Conservation (phyloP, 2,888 invertebrate species). For the Acanthosepion lycidas region DNA sequence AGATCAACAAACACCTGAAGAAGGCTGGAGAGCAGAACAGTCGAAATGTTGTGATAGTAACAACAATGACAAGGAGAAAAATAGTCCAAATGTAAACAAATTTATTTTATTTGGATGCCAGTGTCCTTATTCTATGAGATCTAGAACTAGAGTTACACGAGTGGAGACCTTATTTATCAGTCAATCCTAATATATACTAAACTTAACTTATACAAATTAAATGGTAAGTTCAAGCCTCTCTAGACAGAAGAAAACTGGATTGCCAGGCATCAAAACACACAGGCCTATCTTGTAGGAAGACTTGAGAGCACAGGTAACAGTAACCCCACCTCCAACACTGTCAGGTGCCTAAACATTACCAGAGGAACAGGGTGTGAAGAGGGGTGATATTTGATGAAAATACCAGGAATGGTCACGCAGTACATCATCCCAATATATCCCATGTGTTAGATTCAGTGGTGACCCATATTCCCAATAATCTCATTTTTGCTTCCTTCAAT, state of each 20-base stretch:
- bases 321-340: background rate
- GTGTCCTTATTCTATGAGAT: too few species aligned
- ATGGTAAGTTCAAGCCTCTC: background rate
- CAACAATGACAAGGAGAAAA: too few species aligned
- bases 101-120: too few species aligned
- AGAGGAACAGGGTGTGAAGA: background rate
- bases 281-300: background rate
- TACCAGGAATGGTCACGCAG: slow-evolving; percentile 5
- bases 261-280: background rate
- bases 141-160: too few species aligned
- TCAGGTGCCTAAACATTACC: background rate
- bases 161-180: too few species aligned
- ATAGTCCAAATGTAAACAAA: too few species aligned
- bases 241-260: background rate
- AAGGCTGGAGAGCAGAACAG: too few species aligned
- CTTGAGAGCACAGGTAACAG: background rate
- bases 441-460: background rate
- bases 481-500: background rate
- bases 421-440: slow-evolving; percentile 33
- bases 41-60: too few species aligned
- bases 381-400: background rate
- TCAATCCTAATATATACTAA: too few species aligned
- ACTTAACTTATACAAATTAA: too few species aligned
- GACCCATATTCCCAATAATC: background rate
- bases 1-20: too few species aligned